phyloP scores from a whole-genome alignment of 2,888 invertebrate species.

The Strigamia maritima region DNA sequence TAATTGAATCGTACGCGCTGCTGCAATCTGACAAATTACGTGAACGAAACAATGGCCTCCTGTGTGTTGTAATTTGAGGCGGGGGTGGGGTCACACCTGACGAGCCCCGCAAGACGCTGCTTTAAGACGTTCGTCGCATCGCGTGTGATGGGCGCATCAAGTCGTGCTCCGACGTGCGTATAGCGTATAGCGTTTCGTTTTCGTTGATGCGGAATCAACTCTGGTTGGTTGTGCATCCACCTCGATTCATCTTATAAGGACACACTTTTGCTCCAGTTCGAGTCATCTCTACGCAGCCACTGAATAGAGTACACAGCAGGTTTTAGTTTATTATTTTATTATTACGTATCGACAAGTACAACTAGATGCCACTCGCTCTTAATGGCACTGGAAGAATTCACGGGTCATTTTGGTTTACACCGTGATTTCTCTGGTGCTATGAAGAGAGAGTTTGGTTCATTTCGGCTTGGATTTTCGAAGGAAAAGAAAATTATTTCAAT shows the following conservation, averaged over 20 bases:
- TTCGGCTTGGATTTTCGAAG: not conserved
- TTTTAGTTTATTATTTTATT: no score
- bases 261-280: not conserved
- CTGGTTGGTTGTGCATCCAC: not conserved
- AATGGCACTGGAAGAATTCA: conserved; percentile 54
- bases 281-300: not conserved
- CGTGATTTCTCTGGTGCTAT: conserved; percentile 53
- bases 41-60: not conserved
- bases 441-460: conserved; percentile 45
- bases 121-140: not conserved
- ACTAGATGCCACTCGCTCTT: conserved; percentile 41
- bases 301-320: no score
- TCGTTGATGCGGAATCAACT: not conserved
- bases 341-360: not conserved
- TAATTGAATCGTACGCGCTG: conserved; percentile 4
- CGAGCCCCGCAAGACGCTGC: not conserved
- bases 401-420: conserved; percentile 46
- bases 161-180: not conserved
- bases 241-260: not conserved
- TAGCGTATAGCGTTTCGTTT: not conserved
- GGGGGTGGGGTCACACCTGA: conserved; percentile 4
- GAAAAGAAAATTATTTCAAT: not conserved
- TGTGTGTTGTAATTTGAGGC: conserved; percentile 4
- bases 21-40: not conserved
- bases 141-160: conserved; percentile 4